Conservation (phyloP, 2,113 vertebrate species). For the Erythrolamprus reginae region DNA sequence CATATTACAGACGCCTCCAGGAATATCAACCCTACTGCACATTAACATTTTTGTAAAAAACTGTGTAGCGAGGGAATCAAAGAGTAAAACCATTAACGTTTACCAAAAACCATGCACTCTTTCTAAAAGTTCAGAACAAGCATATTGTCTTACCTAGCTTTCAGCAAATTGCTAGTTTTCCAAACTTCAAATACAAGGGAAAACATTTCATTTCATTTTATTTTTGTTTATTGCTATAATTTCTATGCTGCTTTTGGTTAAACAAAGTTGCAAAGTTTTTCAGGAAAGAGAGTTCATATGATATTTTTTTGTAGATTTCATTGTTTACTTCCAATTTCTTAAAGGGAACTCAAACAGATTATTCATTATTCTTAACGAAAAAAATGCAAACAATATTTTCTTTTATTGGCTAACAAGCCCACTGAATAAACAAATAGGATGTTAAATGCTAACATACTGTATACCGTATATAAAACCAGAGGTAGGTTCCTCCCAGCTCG, state of each 20-base stretch:
- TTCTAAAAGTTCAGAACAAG: neutral
- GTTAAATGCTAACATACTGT: neutral
- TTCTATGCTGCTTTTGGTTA: neutral
- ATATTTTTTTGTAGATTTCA: neutral
- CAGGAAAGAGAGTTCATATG: neutral
- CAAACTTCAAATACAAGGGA: constrained; percentile 2
- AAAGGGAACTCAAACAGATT: neutral
- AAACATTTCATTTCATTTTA: neutral
- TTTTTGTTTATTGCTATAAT: neutral
- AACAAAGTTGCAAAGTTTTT: neutral
- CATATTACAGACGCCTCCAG: no score
- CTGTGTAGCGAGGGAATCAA: neutral
- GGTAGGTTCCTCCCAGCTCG: no score
- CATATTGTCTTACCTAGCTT: rapidly evolving
- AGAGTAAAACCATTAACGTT: neutral
- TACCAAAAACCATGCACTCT: rapidly evolving
- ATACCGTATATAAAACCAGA: no score
- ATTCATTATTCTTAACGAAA: neutral
- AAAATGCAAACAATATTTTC: neutral
- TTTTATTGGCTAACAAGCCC: neutral
- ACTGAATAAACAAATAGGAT: neutral
- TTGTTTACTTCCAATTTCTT: neutral
- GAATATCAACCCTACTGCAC: no score
- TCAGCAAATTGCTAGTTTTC: neutral
- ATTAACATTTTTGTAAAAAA: neutral